These are phyloP conservation scores for Silurus meridionalis DNA, from an alignment of 2,113 vertebrate genomes.

Conservation along the genomic window DNA sequence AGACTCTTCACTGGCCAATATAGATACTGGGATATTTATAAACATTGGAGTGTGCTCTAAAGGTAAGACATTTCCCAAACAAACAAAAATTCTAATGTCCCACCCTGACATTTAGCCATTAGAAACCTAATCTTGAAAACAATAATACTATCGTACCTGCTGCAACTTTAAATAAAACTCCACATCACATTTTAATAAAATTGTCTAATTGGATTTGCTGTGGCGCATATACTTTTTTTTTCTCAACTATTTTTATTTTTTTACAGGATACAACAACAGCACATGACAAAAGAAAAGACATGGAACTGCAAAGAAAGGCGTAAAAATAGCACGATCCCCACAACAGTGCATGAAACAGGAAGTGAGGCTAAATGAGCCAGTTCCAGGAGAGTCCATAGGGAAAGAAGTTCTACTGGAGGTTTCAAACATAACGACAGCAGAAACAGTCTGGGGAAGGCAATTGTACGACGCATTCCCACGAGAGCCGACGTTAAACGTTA, in stretches of 20 bases:
- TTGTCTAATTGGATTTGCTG: not conserved
- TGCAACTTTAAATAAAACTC: not conserved
- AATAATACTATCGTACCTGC: not conserved
- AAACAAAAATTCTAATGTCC: not conserved
- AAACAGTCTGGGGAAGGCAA: not conserved
- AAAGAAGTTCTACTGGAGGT: not conserved
- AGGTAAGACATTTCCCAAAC: not conserved
- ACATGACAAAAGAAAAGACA: not conserved
- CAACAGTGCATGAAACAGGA: slow-evolving; percentile 21
- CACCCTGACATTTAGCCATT: not conserved
- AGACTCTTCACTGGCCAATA: not conserved
- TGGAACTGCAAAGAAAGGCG: not conserved
- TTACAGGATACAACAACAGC: not conserved
- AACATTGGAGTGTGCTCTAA: not conserved
- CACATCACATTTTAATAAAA: not conserved
- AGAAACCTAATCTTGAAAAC: not conserved
- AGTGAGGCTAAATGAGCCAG: slow-evolving; percentile 4
- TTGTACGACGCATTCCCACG: not conserved
- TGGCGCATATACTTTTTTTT: not conserved
- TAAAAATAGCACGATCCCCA: slow-evolving; percentile 18
- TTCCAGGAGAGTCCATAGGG: slow-evolving; percentile 13
- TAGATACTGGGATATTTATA: not conserved
- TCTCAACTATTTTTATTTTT: not conserved
- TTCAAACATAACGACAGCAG: slow-evolving; percentile 1
- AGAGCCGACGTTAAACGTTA: not conserved